phyloP scores from a whole-genome alignment of 2,888 invertebrate species.

The Myopa testacea region DNA sequence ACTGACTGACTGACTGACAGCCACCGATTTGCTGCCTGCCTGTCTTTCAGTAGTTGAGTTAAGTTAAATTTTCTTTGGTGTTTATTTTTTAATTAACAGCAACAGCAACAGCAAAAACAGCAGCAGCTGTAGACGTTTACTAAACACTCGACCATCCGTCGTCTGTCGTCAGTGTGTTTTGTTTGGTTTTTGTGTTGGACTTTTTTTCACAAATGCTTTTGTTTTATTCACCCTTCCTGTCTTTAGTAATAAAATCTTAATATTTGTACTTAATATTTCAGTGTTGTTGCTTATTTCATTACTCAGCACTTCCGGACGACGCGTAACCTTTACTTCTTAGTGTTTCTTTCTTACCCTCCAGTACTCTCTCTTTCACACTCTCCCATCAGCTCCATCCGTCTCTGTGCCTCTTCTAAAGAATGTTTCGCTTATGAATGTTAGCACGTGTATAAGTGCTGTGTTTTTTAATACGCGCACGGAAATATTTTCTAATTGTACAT shows the following conservation, averaged over 20 bases:
- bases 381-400: neutral
- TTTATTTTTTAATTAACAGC: neutral
- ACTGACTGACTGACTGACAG: neutral
- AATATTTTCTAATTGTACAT: neutral
- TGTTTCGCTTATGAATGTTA: too few species aligned
- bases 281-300: neutral
- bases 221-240: neutral
- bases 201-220: neutral
- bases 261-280: constrained; percentile 5
- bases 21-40: neutral
- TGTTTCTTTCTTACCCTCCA: neutral
- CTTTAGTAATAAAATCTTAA: too few species aligned
- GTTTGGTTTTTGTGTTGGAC: neutral
- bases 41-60: neutral
- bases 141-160: neutral
- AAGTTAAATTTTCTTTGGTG: neutral
- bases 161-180: neutral
- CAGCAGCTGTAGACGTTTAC: neutral
- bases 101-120: neutral
- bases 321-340: neutral
- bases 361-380: too few species aligned
- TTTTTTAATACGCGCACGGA: too few species aligned
- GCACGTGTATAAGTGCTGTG: too few species aligned
- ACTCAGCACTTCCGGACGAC: constrained; percentile 15
- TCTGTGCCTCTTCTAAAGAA: neutral